A percentile compares a stretch with the other conserved stretches of the same genome.
phyloP scores from a whole-genome alignment of 2,888 invertebrate genomes.

The Margaritifera margaritifera region DNA sequence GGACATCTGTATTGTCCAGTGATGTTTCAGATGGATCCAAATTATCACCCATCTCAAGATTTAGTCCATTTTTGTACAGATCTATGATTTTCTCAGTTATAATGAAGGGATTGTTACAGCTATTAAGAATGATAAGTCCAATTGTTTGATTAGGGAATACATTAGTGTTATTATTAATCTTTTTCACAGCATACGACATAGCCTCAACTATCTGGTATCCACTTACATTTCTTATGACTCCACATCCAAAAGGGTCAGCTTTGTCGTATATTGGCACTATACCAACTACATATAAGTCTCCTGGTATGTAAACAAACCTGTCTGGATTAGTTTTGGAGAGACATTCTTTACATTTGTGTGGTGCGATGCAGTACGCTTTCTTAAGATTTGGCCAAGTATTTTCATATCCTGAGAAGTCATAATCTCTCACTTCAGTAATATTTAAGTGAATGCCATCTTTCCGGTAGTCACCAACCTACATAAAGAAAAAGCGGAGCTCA shows the following conservation, averaged over 20 bases:
- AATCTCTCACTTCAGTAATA: slow-evolving; percentile 15
- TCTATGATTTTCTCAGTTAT: slow-evolving; percentile 22
- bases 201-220: slow-evolving; percentile 31
- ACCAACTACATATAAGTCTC: slow-evolving; percentile 38
- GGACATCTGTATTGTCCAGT: no score
- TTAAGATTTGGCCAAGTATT: slow-evolving; percentile 19
- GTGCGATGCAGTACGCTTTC: slow-evolving; percentile 17
- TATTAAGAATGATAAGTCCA: slow-evolving; percentile 32
- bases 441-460: slow-evolving; percentile 9
- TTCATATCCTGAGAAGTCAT: slow-evolving; percentile 5
- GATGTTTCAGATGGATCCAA: slow-evolving; percentile 6
- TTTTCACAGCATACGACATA: slow-evolving; percentile 28
- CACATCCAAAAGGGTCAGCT: slow-evolving; percentile 17
- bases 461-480: slow-evolving; percentile 26
- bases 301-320: slow-evolving; percentile 19
- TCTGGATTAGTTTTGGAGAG: slow-evolving; percentile 11
- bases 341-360: slow-evolving; percentile 22
- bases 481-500: no score
- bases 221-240: slow-evolving; percentile 13
- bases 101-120: slow-evolving; percentile 34
- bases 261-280: slow-evolving; percentile 31
- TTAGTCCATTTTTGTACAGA: slow-evolving; percentile 22
- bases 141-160: slow-evolving; percentile 21
- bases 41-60: slow-evolving; percentile 1
- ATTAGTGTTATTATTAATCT: slow-evolving; percentile 11